These are phyloP conservation scores for Samia ricini DNA, from an alignment of 1,140 invertebrate species.

Conservation along the genomic window DNA sequence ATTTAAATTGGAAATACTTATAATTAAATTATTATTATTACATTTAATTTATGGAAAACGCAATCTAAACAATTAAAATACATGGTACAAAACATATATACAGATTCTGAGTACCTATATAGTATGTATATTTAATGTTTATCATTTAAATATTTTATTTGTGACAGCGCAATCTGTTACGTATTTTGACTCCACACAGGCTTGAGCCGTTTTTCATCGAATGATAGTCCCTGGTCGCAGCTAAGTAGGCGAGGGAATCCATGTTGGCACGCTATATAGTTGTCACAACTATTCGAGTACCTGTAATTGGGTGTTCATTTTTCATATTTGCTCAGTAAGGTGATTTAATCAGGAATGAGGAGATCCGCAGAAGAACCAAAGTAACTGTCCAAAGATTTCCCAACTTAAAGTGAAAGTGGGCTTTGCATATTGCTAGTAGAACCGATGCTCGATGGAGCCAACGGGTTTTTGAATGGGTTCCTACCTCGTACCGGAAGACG, in stretches of 20 bases:
- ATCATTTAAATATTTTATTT: background rate
- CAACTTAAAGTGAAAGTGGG: no score
- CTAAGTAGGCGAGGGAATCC: conserved; percentile 23
- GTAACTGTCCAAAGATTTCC: no score
- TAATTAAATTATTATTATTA: no score
- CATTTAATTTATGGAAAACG: no score
- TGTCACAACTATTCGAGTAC: conserved; percentile 16
- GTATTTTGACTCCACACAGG: conserved; percentile 33
- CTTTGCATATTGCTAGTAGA: no score
- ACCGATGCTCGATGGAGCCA: no score
- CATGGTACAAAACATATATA: background rate
- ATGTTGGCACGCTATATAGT: conserved; percentile 24
- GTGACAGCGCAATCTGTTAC: conserved; percentile 30
- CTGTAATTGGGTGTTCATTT: conserved; percentile 14
- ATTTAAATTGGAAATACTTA: no score
- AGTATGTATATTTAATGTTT: background rate
- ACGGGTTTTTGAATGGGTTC: no score
- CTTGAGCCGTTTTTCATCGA: conserved; percentile 33
- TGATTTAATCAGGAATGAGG: no score
- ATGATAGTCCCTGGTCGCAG: conserved; percentile 31
- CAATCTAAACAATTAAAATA: no score
- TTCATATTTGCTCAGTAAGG: background rate
- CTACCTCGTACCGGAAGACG: no score
- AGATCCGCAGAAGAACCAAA: no score
- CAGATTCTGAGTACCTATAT: background rate